These are phyloP conservation scores for Scaptomyza polygonia DNA, from an alignment of 2,888 invertebrate species.

Conservation along the genomic window DNA sequence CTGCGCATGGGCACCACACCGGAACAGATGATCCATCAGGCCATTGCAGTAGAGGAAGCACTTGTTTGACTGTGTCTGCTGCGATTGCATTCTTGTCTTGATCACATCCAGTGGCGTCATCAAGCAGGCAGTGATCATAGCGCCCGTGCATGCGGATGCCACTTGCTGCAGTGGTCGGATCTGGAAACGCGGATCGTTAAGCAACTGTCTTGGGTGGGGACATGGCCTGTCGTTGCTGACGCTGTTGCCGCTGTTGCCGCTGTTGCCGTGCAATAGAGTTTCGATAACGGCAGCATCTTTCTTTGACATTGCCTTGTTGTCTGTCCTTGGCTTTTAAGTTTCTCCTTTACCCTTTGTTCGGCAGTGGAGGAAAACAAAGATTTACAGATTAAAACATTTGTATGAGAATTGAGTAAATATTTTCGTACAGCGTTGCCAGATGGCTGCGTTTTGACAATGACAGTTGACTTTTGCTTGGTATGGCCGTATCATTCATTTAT, in stretches of 20 bases:
- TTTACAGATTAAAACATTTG: slow-evolving; percentile 12
- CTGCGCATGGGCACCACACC: slow-evolving; percentile 86
- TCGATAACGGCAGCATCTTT: slow-evolving; percentile 8
- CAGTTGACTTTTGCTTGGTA: neutral
- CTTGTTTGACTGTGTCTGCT: slow-evolving; percentile 93
- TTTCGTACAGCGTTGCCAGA: slow-evolving; percentile 29
- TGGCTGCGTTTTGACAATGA: slow-evolving; percentile 10
- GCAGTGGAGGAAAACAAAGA: slow-evolving; percentile 17
- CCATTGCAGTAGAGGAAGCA: slow-evolving; percentile 99
- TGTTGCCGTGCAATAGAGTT: neutral
- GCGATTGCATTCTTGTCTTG: slow-evolving; percentile 98
- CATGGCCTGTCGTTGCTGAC: neutral
- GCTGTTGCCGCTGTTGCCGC: neutral
- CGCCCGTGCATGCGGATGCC: slow-evolving; percentile 88
- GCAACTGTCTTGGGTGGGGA: slow-evolving; percentile 23
- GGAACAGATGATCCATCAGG: slow-evolving; percentile 99
- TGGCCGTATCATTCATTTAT: slow-evolving; percentile 19
- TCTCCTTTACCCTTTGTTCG: slow-evolving; percentile 2
- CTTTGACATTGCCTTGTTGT: slow-evolving; percentile 42
- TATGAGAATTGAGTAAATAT: slow-evolving; percentile 2
- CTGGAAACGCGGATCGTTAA: slow-evolving; percentile 90
- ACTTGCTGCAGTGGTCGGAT: slow-evolving; percentile 85
- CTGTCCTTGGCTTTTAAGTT: slow-evolving; percentile 9
- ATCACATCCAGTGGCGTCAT: slow-evolving; percentile 99
- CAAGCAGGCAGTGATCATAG: slow-evolving; percentile 93